phyloP scores from a whole-genome alignment of 2,888 invertebrate species.

The Plebejus melissa region DNA sequence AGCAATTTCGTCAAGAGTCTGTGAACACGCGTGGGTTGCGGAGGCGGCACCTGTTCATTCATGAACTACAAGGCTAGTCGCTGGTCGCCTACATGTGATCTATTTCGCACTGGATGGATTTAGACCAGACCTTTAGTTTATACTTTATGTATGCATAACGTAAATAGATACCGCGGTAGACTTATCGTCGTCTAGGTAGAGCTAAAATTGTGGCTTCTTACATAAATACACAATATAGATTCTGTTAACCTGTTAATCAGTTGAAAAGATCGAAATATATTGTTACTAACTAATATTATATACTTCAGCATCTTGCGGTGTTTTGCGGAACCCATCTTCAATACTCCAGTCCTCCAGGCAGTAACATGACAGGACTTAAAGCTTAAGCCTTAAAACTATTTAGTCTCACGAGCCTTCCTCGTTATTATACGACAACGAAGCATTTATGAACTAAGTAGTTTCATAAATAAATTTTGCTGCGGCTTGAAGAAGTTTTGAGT shows the following conservation, averaged over 20 bases:
- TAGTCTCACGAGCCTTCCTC: conserved; percentile 6
- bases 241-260: no score
- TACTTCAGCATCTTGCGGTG: conserved; percentile 1
- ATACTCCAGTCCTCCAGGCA: background rate
- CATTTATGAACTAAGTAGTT: background rate
- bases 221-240: no score
- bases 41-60: conserved; percentile 58
- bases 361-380: conserved; percentile 19
- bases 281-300: background rate
- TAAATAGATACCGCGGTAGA: conserved; percentile 8
- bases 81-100: conserved; percentile 26
- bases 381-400: background rate
- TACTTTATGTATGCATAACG: conserved; percentile 1
- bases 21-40: conserved; percentile 36
- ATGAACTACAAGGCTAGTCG: conserved; percentile 38
- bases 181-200: background rate
- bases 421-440: background rate
- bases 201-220: no score
- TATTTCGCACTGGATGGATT: background rate
- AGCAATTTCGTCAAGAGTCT: conserved; percentile 21
- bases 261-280: no score
- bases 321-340: conserved; percentile 2
- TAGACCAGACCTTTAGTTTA: conserved; percentile 18
- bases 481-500: background rate
- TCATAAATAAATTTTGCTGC: background rate